A percentile compares a stretch with the other conserved stretches of the same genome.
Evolutionary conservation across 2,888 invertebrate genomes (phyloP).

Genomic region (Cistogaster globosa): DNA sequence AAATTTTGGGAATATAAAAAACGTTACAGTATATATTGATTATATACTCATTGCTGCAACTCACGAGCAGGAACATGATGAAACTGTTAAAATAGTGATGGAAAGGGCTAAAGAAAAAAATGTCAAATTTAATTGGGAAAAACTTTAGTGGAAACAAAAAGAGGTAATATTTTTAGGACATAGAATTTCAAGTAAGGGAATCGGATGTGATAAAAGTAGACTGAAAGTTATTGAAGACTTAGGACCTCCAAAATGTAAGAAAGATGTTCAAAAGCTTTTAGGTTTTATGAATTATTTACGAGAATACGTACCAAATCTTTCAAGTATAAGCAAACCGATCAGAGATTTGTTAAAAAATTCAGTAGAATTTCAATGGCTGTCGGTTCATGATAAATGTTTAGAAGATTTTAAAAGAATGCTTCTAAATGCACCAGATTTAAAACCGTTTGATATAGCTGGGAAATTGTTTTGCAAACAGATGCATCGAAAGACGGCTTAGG

Average conservation of each 20-base stretch:
- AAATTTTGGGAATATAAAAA: no score
- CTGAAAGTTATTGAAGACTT: conserved; percentile 46
- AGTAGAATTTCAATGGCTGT: conserved; percentile 60
- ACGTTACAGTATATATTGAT: no score
- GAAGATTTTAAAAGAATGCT: conserved; percentile 59
- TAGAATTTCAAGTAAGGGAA: conserved; percentile 43
- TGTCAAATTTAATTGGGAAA: no score
- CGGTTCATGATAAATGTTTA: conserved; percentile 52
- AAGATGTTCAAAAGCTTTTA: conserved; percentile 46
- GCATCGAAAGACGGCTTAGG: conserved; percentile 68
- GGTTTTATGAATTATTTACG: conserved; percentile 62
- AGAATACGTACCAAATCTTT: conserved; percentile 72
- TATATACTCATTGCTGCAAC: no score
- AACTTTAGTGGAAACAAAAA: no score
- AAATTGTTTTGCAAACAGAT: conserved; percentile 61
- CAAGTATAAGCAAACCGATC: conserved; percentile 58
- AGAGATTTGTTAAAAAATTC: conserved; percentile 66
- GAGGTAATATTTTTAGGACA: conserved; percentile 43
- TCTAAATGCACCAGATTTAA: conserved; percentile 56
- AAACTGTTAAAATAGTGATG: no score
- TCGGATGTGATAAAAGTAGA: conserved; percentile 47
- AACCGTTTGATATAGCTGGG: conserved; percentile 25
- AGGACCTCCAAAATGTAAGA: conserved; percentile 33
- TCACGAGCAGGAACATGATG: no score
- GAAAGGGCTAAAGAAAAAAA: no score